These are phyloP conservation scores for Listrodromus nycthemerus DNA, from an alignment of 2,888 invertebrate genomes.

Conservation along the genomic window DNA sequence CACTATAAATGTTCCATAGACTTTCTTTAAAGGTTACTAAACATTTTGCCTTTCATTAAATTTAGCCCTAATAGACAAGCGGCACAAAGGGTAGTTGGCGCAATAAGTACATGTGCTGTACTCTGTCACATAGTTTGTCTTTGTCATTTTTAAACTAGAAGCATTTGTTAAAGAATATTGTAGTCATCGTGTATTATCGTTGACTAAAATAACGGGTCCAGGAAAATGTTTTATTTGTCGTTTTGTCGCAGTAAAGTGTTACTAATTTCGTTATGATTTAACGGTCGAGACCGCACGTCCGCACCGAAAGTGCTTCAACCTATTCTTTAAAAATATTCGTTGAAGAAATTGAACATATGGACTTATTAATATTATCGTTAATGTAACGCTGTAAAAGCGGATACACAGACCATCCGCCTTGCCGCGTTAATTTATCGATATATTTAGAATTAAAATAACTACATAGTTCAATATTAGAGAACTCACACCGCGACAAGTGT, in stretches of 20 bases:
- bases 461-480: slow-evolving; percentile 26
- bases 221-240: not conserved
- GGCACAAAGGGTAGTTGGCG: too few relatives aligned
- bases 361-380: not conserved
- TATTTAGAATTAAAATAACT: not conserved
- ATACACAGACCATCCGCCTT: not conserved
- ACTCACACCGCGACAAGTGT: slow-evolving; percentile 70
- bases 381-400: not conserved
- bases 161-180: not conserved
- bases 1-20: not conserved
- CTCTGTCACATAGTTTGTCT: not conserved
- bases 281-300: not conserved
- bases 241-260: not conserved
- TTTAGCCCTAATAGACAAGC: too few relatives aligned
- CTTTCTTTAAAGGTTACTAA: not conserved
- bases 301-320: not conserved
- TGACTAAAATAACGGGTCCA: not conserved
- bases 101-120: too few relatives aligned
- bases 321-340: not conserved
- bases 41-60: not conserved
- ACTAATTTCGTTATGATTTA: slow-evolving; percentile 10
- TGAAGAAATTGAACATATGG: not conserved
- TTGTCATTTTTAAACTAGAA: not conserved
- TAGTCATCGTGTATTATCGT: not conserved
- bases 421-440: not conserved